Evolutionary conservation across 2,888 invertebrate genomes (phyloP), one percentile per base, ranked within the genome.

Genomic region (Drosophila fulvimacula): DNA sequence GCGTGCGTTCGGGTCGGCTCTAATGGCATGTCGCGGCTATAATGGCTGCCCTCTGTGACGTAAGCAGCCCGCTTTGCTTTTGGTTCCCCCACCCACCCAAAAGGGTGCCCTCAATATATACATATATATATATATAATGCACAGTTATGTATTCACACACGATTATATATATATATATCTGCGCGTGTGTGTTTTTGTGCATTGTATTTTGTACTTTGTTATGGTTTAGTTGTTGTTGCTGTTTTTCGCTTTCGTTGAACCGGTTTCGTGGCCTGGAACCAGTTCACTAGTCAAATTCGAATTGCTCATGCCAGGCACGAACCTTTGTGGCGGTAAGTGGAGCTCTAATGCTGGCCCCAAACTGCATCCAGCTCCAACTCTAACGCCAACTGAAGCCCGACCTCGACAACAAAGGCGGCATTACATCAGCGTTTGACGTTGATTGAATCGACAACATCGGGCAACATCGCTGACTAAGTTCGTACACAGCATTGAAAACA

Each of bases 341-440:
- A 67, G 72, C 76, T 52, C 44, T 52, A 48, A 48, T 55, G 55
- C 55, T 27, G 39, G 10, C 32, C 36, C 38, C 32, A 63, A 74
- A 74, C n/a, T 46, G 39, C 55, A 62, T 58, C 51, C 64, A 65
- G 30, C 38, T 24, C 21, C 7, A 32, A 17, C 38, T 41, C 10
- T 10, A 62, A 39, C 49, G 38, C 42, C 7, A 59, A 42, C 46
- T 41, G 39, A 19, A 46, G 57, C 59, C 55, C 75, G 87, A 81
- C 85, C 76, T 82, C 69, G 88, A 79, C 82, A 84, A 79, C 79
- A 87, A 67, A 69, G 80, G 76, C 73, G 79, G 71, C 74, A 69
- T 82, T 88, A 82, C 82, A 88, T 82, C 79, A 87, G 87, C 56
- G 46, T 36, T 57, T 68, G 79, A 78, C 75, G 76, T 64, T 76